Base-by-base conservation (phyloP, 2,113 vertebrate species). In the Lichenostomus cassidix region DNA sequence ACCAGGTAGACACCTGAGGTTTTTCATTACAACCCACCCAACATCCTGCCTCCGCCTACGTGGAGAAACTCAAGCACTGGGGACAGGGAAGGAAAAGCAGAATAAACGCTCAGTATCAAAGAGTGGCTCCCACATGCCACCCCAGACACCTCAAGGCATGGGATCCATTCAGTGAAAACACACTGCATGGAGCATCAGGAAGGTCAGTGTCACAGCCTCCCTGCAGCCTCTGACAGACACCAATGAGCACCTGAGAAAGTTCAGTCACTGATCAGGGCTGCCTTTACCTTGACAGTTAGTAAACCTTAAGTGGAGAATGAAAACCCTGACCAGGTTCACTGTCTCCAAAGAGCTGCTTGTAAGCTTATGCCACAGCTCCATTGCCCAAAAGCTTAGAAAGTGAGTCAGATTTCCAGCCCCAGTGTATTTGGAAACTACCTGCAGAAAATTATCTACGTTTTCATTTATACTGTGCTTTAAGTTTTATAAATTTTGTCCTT, bases 121-220 rank as follows among this genome's bases (percentile, higher is more conserved):
- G 12, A 60, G 56, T 5, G 28, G 55, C 11, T 87, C 28, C 29
- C 6, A 2, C 15, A 82, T 27, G 18, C 11, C 25, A 71, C 21
- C 12, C 31, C 1, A 0, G 27, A 21, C 39, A 58, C 33, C 35
- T 24, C 0, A 6, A 49, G 55, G 46, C 31, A 41, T 6, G 29
- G n/a, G 35, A 73, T 47, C 49, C 35, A 22, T 33, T 19, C 39
- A 42, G 44, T 10, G 33, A 6, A 83, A 83, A 64, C 1, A 1
- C 1, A 2, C 8, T 29, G 23, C 20, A 18, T 1, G 8, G 24
- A 73, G 52, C 52, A 27, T 10, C 39, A 80, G 21, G 7, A 50
- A 64, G 35, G 44, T 20, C 10, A 3, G 33, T 29, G 33, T 13
- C 84, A 64, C 58, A 69, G 49, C 13, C 49, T 42, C 76, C 37